Base-by-base conservation (phyloP, 1,140 invertebrate species). In the Cotesia chilonis region DNA sequence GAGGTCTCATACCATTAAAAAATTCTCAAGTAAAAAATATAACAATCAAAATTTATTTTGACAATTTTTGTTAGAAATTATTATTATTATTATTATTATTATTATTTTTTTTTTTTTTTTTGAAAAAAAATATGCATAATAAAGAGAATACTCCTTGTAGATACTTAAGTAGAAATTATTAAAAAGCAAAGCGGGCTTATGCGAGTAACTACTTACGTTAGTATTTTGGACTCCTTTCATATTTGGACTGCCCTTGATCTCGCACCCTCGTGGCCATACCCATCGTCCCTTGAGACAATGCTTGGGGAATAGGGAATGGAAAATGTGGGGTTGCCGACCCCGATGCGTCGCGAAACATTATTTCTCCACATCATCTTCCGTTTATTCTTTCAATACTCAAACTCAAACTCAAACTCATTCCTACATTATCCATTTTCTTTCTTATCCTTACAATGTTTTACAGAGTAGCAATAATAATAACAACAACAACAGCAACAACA, bases 161-260 rank as follows among this genome's bases (percentile, higher is more conserved):
- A 28, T 59, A 20, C 20, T 10, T n/a, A 55, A 17, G 28, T 28
- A 28, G 17, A 47, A 47, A 47, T 47, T 7, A 47, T 63, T 37
- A 37, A 63, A 63, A 65, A 37, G 59, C 35, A 71, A 65, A 36
- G 61, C 47, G 35, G 60, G 60, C 64, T 63, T 71, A 61, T 68
- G 71, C 71, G 71, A 67, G 54, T 20, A 64, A 64, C 55, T 72
- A 72, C 71, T 72, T 72, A 72, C 71, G 65, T 72, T 51, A 35
- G 65, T 38, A 65, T 70, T 68, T 61, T 38, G 57, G 54, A 54
- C 59, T 68, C 67, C 67, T 54, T 59, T 59, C 35, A 38, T 59
- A 59, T 68, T 68, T 68, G 20, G 54, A 68, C 52, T 65, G 59
- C 59, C 67, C 67, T 65, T 68, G 66, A 73, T 54, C 60, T 69